These are phyloP conservation scores for Melanotaenia pygmaea DNA, from an alignment of 2,797 vertebrate genomes.

Conservation along the genomic window DNA sequence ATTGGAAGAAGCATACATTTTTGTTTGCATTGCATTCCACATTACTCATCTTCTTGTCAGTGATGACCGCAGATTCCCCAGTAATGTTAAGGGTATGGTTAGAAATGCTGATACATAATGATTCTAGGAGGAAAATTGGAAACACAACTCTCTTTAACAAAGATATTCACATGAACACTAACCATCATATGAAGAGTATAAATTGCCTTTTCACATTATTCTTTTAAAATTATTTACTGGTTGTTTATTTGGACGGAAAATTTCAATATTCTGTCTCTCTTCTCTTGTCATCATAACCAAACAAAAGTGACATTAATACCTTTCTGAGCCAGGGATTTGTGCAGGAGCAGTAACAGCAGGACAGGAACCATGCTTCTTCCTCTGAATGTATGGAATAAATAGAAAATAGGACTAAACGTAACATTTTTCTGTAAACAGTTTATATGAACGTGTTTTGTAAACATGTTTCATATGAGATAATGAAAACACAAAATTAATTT, in stretches of 20 bases:
- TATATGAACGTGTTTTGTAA: too few relatives aligned
- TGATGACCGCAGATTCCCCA: fast-evolving
- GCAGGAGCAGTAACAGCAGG: constrained; percentile 45
- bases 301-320: constrained; percentile 16
- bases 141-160: neutral
- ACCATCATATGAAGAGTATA: neutral
- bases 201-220: neutral
- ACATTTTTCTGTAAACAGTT: too few relatives aligned
- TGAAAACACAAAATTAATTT: too few relatives aligned
- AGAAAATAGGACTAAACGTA: neutral
- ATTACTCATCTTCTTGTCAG: fast-evolving
- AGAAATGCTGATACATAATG: constrained; percentile 47
- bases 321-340: neutral
- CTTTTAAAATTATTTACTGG: too few relatives aligned
- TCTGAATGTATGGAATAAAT: constrained; percentile 7
- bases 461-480: too few relatives aligned
- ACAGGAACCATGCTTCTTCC: constrained; percentile 39
- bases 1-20: fast-evolving
- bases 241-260: neutral
- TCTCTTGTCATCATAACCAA: neutral
- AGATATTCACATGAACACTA: neutral
- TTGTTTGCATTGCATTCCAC: fast-evolving
- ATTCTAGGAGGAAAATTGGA: neutral
- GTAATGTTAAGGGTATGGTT: fast-evolving
- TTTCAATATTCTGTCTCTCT: neutral